A percentile compares a stretch with the other conserved stretches of the same genome.
Conservation (phyloP, 1,140 invertebrate genomes). For the Heliconius melpomene region DNA sequence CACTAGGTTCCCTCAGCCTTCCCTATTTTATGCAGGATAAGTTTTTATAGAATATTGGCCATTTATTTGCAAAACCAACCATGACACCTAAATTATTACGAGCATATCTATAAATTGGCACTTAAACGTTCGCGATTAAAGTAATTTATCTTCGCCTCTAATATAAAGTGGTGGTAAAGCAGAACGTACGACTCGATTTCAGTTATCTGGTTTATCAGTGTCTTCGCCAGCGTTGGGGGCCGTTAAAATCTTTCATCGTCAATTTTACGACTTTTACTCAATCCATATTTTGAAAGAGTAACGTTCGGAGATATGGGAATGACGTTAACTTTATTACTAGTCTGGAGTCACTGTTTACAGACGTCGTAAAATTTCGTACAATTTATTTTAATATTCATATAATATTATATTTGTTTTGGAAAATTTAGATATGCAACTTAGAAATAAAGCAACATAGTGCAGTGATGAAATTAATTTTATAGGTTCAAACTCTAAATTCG, state of each 20-base stretch:
- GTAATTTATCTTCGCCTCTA: background rate
- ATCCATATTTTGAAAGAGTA: conserved; percentile 53
- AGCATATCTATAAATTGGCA: conserved; percentile 4
- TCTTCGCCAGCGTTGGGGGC: conserved; percentile 20
- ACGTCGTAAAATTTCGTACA: conserved; percentile 7
- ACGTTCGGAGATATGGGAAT: conserved; percentile 37
- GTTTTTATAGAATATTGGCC: too few relatives aligned
- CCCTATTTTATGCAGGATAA: too few relatives aligned
- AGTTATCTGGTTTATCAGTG: conserved; percentile 19
- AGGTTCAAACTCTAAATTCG: too few relatives aligned
- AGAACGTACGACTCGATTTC: background rate
- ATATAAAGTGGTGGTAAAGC: conserved; percentile 12
- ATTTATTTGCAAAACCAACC: too few relatives aligned
- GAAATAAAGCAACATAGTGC: background rate
- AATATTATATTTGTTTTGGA: background rate
- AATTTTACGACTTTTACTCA: conserved; percentile 44
- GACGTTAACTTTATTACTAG: conserved; percentile 38
- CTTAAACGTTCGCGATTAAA: conserved; percentile 10
- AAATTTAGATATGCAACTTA: background rate
- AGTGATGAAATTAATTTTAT: too few relatives aligned
- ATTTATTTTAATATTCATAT: conserved; percentile 5
- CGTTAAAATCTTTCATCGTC: conserved; percentile 47
- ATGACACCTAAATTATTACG: background rate
- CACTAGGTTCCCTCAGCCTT: too few relatives aligned
- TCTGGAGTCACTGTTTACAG: conserved; percentile 21